Conservation (phyloP, 2,113 vertebrate genomes). For the Ailuropoda melanoleuca region DNA sequence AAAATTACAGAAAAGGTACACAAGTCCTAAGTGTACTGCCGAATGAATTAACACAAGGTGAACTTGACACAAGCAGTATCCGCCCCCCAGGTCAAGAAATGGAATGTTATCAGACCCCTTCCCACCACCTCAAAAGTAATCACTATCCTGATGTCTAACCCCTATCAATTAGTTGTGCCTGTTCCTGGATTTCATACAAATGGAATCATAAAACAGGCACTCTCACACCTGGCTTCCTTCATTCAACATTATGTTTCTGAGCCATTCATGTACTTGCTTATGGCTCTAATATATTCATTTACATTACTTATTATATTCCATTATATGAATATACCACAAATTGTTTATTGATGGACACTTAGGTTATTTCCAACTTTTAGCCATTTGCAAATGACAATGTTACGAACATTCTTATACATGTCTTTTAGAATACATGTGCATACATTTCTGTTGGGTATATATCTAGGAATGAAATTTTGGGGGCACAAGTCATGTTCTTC, state of each 20-base stretch:
- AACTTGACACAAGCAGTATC: neutral
- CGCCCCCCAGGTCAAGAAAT: neutral
- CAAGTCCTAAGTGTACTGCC: neutral
- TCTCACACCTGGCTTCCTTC: neutral
- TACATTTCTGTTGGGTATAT: neutral
- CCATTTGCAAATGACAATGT: neutral
- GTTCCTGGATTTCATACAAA: neutral
- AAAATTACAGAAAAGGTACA: slow-evolving; percentile 11
- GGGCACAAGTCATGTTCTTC: neutral
- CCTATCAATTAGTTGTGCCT: neutral
- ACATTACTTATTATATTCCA: neutral
- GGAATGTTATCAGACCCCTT: neutral
- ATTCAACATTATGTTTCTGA: neutral
- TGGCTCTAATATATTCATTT: neutral
- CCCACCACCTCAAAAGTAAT: neutral
- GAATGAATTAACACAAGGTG: neutral
- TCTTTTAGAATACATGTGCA: neutral
- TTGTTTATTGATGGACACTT: slow-evolving; percentile 21
- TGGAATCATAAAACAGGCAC: neutral
- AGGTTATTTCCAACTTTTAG: slow-evolving; percentile 28
- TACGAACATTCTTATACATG: neutral
- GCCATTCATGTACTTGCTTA: neutral
- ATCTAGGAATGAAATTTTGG: neutral
- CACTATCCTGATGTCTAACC: neutral
- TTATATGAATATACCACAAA: neutral